Percentiles rank a stretch among this genome's conserved stretches.
Conservation (phyloP, 2,888 invertebrate genomes). For the Physocephala rufipes region DNA sequence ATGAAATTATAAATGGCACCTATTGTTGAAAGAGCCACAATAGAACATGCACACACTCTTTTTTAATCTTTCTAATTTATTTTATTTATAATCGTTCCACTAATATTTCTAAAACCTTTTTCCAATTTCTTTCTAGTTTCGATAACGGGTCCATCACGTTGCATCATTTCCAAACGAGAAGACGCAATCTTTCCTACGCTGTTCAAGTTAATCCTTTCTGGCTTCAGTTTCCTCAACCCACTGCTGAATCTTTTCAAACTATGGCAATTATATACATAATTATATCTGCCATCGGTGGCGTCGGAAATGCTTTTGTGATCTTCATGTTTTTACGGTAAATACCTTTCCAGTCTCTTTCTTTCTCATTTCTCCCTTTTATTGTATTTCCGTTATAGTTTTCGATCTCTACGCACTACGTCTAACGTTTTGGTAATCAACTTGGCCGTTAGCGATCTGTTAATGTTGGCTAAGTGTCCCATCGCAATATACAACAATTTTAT, state of each 20-base stretch:
- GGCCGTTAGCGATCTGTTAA: conserved; percentile 78
- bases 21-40: no score
- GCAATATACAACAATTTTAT: conserved; percentile 79
- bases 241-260: conserved; percentile 69
- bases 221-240: conserved; percentile 75
- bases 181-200: conserved; percentile 58
- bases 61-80: no score
- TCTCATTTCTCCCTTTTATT: neutral
- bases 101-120: no score
- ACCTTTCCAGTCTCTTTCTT: neutral
- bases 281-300: conserved; percentile 73
- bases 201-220: conserved; percentile 75
- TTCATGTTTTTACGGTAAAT: conserved; percentile 78
- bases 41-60: no score
- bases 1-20: no score
- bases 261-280: conserved; percentile 73
- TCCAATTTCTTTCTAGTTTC: neutral
- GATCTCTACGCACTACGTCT: conserved; percentile 76
- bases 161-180: conserved; percentile 50
- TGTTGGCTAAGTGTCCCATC: conserved; percentile 77
- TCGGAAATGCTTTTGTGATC: conserved; percentile 77
- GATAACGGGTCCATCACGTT: conserved; percentile 3
- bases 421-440: conserved; percentile 80
- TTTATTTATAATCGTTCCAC: no score
- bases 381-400: conserved; percentile 68